These are phyloP conservation scores for Adelphocoris suturalis DNA, from an alignment of 2,888 invertebrate species.

Conservation along the genomic window DNA sequence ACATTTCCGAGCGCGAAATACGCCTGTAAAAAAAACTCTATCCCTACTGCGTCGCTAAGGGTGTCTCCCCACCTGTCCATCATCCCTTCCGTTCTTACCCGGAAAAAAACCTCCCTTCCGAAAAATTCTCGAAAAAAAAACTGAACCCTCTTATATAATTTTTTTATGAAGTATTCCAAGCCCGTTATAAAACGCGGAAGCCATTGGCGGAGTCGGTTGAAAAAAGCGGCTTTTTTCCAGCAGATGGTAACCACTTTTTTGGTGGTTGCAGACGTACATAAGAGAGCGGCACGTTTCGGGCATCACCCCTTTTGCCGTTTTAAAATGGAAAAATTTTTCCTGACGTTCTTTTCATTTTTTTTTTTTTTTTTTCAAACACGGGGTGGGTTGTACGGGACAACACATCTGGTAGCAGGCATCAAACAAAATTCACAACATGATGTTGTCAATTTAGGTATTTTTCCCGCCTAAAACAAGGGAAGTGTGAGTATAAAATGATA, in stretches of 20 bases:
- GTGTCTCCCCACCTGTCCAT: slow-evolving; percentile 32
- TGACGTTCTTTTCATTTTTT: too few relatives aligned
- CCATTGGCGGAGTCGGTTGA: slow-evolving; percentile 21
- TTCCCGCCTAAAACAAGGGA: too few relatives aligned
- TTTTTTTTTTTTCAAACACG: too few relatives aligned
- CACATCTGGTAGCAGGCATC: too few relatives aligned
- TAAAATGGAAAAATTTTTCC: not conserved
- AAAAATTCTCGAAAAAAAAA: not conserved
- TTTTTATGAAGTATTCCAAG: not conserved
- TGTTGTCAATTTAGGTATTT: too few relatives aligned
- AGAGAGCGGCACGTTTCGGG: not conserved
- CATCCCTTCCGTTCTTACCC: not conserved
- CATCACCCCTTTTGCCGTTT: not conserved
- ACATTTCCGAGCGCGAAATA: not conserved
- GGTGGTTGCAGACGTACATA: not conserved
- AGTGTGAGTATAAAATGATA: too few relatives aligned
- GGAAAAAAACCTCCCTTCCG: not conserved
- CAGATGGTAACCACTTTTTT: not conserved
- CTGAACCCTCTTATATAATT: slow-evolving; percentile 7
- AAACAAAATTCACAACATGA: too few relatives aligned
- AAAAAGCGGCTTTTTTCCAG: not conserved
- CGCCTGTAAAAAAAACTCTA: not conserved
- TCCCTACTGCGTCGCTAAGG: not conserved
- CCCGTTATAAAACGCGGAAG: slow-evolving; percentile 19
- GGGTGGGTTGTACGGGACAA: too few relatives aligned